Percentiles rank a stretch among this genome's conserved stretches.
These are phyloP conservation scores for Hemitrygon akajei DNA, from an alignment of 2,797 vertebrate genomes.

Conservation along the genomic window DNA sequence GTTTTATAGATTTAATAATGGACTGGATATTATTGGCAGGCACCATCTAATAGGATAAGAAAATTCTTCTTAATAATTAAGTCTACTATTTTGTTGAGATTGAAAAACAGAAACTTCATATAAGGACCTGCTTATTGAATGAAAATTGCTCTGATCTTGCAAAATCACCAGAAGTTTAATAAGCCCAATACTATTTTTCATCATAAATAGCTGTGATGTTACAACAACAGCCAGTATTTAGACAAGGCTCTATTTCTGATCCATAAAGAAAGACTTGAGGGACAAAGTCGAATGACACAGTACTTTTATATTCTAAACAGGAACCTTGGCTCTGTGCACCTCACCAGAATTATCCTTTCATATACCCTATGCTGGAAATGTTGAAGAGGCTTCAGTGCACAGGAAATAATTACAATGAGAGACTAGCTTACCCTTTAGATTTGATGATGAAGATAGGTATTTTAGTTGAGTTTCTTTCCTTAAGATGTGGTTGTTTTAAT, in stretches of 20 bases:
- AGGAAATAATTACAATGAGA: neutral
- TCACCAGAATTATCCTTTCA: neutral
- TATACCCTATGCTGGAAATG: neutral
- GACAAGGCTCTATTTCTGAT: neutral
- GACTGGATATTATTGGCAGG: neutral
- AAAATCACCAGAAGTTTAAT: neutral
- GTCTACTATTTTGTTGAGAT: neutral
- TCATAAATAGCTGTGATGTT: neutral
- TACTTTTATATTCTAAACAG: slow-evolving; percentile 4
- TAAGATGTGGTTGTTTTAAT: slow-evolving; percentile 4
- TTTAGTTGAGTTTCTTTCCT: neutral
- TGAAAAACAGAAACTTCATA: neutral
- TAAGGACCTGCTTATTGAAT: neutral
- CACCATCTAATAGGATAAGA: neutral
- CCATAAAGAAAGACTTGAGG: neutral
- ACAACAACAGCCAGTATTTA: neutral
- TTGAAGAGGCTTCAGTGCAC: neutral
- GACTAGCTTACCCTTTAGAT: neutral
- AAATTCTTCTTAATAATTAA: neutral
- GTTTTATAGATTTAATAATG: neutral
- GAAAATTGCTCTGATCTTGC: neutral
- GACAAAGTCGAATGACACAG: neutral
- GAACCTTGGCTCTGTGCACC: neutral
- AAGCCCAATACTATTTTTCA: neutral
- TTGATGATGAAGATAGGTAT: neutral